These are phyloP conservation scores for Xylota sylvarum DNA, from an alignment of 2,888 invertebrate species.

Conservation along the genomic window DNA sequence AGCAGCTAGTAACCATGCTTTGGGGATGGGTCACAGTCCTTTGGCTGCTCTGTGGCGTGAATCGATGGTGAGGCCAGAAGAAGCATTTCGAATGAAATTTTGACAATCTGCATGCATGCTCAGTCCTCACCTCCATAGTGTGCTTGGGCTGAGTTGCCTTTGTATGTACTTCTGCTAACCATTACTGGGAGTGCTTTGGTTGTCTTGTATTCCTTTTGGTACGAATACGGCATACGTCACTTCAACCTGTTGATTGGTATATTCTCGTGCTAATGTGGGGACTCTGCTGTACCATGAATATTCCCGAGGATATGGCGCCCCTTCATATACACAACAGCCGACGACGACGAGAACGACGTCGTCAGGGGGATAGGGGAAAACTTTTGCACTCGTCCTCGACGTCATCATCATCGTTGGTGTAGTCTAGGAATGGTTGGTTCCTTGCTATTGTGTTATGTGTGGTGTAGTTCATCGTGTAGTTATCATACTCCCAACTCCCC, in stretches of 20 bases:
- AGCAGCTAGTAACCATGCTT: conserved; percentile 6
- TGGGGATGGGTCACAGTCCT: conserved; percentile 18
- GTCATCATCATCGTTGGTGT: background rate
- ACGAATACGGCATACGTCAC: conserved; percentile 55
- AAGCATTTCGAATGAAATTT: conserved; percentile 37
- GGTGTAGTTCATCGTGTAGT: conserved; percentile 46
- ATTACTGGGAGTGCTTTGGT: conserved; percentile 31
- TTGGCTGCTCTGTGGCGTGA: conserved; percentile 1
- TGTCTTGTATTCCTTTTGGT: conserved; percentile 43
- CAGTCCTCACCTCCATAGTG: conserved; percentile 19
- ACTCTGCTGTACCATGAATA: conserved; percentile 13
- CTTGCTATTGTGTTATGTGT: conserved; percentile 52
- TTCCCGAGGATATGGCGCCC: conserved; percentile 35
- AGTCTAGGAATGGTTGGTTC: conserved; percentile 21
- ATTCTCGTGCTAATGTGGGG: conserved; percentile 20
- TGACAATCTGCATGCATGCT: conserved; percentile 65
- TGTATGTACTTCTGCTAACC: conserved; percentile 20
- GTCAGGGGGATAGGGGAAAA: conserved; percentile 20
- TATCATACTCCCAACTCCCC: conserved; percentile 17
- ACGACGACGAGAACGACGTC: background rate
- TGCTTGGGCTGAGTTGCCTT: conserved; percentile 12
- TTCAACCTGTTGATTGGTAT: conserved; percentile 66
- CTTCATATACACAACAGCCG: conserved; percentile 17
- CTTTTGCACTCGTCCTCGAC: conserved; percentile 55
- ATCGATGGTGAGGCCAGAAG: conserved; percentile 33